Base-by-base conservation (phyloP, 2,113 vertebrate species). In the Columba livia region DNA sequence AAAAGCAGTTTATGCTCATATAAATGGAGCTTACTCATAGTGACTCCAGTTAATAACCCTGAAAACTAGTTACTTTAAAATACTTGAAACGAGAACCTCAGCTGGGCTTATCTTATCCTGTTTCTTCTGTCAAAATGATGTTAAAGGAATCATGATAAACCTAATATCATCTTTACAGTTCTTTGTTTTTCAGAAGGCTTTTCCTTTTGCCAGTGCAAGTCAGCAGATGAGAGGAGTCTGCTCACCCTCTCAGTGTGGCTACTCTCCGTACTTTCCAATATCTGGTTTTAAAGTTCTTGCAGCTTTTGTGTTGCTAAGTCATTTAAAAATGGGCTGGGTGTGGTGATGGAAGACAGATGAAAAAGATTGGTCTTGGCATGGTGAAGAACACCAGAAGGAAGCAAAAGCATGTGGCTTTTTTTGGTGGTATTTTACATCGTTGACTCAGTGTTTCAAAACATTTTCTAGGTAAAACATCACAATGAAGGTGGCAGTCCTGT, bases 401-500 rank as follows among this genome's bases (percentile, higher is more conserved):
- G 64, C 42, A 62, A 89, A 48, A 78, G 14, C 31, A 6, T 38
- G 6, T 29, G 53, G 26, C 8, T 42, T 87, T 82, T 79, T 73
- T 57, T 48, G 51, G 64, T 74, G 13, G 26, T 44, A 34, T 78
- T 88, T 86, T 50, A 57, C 26, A 15, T 65, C 32, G 14, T 7
- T 57, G 42, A n/a, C n/a, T 79, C n/a, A 26, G 40, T 44, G 6
- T 88, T 94, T 28, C 38, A 71, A 96, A 92, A 54, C 96, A 42
- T 94, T 83, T 98, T 94, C 47, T 73, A 98, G 97, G 93, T 87
- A 87, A 79, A 90, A 32, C 32, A 42, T 65, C 53, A 91, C 84
- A 73, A 98, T 98, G 98, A 98, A 95, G 94, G 77, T 64, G 60
- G 89, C 93, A 31, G 74, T 97, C 85, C 87, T 98, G 70, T 97